These are phyloP conservation scores for Stigmatopora nigra DNA, from an alignment of 2,113 vertebrate species.

Conservation along the genomic window DNA sequence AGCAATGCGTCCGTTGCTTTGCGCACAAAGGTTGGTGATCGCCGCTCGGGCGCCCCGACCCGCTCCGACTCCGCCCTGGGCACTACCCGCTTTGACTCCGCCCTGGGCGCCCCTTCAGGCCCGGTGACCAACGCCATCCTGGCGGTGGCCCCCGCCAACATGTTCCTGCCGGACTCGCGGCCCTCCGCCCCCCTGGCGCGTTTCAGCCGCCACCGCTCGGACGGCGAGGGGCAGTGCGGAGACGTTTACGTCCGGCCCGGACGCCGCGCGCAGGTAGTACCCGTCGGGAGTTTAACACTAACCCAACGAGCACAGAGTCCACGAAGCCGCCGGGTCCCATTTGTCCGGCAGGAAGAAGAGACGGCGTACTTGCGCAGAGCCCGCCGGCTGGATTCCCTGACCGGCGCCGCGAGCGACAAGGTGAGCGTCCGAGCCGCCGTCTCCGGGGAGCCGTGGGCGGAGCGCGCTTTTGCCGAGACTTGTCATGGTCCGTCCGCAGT, in stretches of 20 bases:
- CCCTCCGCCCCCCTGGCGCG: conserved; percentile 78
- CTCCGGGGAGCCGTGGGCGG: not conserved
- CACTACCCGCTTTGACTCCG: too few species aligned
- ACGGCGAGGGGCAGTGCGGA: conserved; percentile 51
- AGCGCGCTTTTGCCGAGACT: not conserved
- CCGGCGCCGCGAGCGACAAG: conserved; percentile 81
- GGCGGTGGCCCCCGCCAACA: conserved; percentile 79
- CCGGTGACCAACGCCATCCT: conserved; percentile 86
- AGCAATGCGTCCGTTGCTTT: conserved; percentile 83
- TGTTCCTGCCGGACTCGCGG: conserved; percentile 83
- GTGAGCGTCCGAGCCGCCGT: conserved; percentile 62
- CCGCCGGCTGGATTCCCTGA: conserved; percentile 70
- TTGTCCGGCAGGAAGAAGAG: conserved; percentile 68
- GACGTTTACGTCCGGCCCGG: conserved; percentile 78
- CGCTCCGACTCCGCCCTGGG: too few species aligned
- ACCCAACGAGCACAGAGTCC: too few species aligned
- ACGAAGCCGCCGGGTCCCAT: too few species aligned
- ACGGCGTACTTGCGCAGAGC: conserved; percentile 80
- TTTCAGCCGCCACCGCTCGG: conserved; percentile 83
- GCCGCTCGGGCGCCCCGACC: too few species aligned
- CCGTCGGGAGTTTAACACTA: too few species aligned
- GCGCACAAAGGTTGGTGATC: conserved; percentile 76
- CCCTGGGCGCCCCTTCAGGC: conserved; percentile 59
- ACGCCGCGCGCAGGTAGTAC: conserved; percentile 80
- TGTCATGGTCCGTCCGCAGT: conserved; percentile 67